Conservation (phyloP, 2,888 invertebrate genomes). For the Phyto melanocephala region DNA sequence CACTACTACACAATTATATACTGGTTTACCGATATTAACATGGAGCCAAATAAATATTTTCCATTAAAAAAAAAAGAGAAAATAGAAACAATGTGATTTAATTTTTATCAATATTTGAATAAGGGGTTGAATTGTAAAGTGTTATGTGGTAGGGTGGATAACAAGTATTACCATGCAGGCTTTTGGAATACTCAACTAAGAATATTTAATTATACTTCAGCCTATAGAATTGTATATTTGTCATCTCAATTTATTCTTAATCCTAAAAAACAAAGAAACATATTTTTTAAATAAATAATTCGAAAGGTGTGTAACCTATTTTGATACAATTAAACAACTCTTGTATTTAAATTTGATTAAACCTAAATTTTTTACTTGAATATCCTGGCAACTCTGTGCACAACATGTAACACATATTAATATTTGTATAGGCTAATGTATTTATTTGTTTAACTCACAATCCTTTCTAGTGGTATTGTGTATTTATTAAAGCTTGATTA, state of each 20-base stretch:
- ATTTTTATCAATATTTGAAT: background rate
- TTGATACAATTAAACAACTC: too few relatives aligned
- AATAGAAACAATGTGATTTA: constrained; percentile 2
- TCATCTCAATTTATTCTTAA: too few relatives aligned
- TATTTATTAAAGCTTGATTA: constrained; percentile 45
- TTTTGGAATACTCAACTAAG: too few relatives aligned
- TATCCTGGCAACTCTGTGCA: too few relatives aligned
- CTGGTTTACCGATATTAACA: background rate
- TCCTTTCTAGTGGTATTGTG: background rate
- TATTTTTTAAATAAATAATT: too few relatives aligned
- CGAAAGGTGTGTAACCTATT: too few relatives aligned
- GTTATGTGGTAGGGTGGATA: background rate
- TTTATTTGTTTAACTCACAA: background rate
- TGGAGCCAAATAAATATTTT: background rate
- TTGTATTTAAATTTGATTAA: too few relatives aligned
- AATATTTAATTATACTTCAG: too few relatives aligned
- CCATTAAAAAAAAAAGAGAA: background rate
- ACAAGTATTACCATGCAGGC: background rate
- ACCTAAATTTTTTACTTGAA: too few relatives aligned
- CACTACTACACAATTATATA: background rate
- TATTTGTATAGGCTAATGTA: background rate
- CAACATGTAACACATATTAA: background rate
- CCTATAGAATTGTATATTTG: too few relatives aligned
- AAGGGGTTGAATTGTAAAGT: background rate
- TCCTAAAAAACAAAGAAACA: too few relatives aligned